These are phyloP conservation scores for Diplogasteroides magnus DNA, from an alignment of 1,140 invertebrate species.

Conservation along the genomic window DNA sequence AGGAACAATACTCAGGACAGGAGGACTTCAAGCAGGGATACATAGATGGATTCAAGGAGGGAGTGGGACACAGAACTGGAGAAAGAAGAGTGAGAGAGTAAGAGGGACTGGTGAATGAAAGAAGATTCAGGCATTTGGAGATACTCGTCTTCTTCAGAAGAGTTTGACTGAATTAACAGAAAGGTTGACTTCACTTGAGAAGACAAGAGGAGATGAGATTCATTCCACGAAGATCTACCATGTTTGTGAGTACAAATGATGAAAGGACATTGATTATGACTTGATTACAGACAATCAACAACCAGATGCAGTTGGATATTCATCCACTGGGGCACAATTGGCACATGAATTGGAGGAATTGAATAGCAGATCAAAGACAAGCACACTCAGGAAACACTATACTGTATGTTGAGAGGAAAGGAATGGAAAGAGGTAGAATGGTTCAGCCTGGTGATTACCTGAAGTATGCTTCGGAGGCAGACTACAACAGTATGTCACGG, in stretches of 20 bases:
- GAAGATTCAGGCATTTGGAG: conserved; percentile 37
- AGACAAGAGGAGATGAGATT: conserved; percentile 53
- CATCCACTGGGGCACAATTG: conserved; percentile 41
- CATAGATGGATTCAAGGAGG: conserved; percentile 55
- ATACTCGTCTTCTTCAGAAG: conserved; percentile 46
- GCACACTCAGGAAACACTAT: conserved; percentile 51
- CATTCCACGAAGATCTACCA: conserved; percentile 55
- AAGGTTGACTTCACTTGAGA: conserved; percentile 46
- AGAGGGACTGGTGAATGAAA: background rate
- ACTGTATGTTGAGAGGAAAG: conserved; percentile 33
- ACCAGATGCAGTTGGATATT: conserved; percentile 38
- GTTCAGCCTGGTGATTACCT: conserved; percentile 49
- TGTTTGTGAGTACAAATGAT: conserved; percentile 41
- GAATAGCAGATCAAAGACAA: conserved; percentile 45
- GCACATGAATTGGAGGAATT: conserved; percentile 49
- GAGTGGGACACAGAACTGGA: conserved; percentile 23
- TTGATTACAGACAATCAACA: conserved; percentile 47
- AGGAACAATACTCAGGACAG: conserved; percentile 54
- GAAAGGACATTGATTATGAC: background rate
- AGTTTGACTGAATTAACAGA: conserved; percentile 53
- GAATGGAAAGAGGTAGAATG: background rate
- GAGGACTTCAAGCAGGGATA: conserved; percentile 55
- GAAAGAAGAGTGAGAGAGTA: conserved; percentile 21
- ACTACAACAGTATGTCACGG: conserved; percentile 47
- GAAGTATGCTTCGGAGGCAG: conserved; percentile 42